Conservation (phyloP, 2,888 invertebrate species). For the Operophtera brumata region DNA sequence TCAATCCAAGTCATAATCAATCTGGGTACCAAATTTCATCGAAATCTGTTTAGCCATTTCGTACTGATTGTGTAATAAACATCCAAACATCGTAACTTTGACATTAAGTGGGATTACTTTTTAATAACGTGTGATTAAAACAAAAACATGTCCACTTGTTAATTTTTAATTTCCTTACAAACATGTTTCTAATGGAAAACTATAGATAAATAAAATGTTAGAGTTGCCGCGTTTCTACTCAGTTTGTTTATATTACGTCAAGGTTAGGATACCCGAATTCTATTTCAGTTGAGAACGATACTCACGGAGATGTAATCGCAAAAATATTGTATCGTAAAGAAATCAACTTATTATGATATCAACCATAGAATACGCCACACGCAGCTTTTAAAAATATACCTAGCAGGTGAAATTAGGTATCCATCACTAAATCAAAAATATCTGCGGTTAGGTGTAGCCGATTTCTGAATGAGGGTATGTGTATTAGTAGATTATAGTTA, state of each 20-base stretch:
- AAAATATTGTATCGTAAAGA: neutral
- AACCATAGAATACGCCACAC: slow-evolving; percentile 41
- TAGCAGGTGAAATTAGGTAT: slow-evolving; percentile 53
- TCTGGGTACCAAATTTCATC: too few species aligned
- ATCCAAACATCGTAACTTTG: too few species aligned
- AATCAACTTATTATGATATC: slow-evolving; percentile 43
- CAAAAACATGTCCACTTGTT: too few species aligned
- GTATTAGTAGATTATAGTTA: too few species aligned
- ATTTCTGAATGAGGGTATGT: too few species aligned
- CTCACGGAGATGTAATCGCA: neutral
- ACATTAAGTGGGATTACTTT: too few species aligned
- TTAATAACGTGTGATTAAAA: too few species aligned
- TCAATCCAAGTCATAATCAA: too few species aligned
- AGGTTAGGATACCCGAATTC: slow-evolving; percentile 6
- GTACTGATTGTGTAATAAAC: too few species aligned
- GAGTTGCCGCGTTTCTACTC: slow-evolving; percentile 3
- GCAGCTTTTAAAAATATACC: slow-evolving; percentile 53
- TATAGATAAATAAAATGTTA: neutral
- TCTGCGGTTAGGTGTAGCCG: slow-evolving; percentile 43
- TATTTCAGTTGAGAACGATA: neutral
- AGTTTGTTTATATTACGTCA: slow-evolving; percentile 12
- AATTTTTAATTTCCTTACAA: too few species aligned
- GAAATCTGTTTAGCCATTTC: too few species aligned
- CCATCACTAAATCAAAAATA: slow-evolving; percentile 50
- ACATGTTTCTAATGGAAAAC: neutral